These are phyloP conservation scores for Catostylus mosaicus DNA, from an alignment of 30 jellyfish, hydroid and myxozoan genomes.

Conservation along the genomic window DNA sequence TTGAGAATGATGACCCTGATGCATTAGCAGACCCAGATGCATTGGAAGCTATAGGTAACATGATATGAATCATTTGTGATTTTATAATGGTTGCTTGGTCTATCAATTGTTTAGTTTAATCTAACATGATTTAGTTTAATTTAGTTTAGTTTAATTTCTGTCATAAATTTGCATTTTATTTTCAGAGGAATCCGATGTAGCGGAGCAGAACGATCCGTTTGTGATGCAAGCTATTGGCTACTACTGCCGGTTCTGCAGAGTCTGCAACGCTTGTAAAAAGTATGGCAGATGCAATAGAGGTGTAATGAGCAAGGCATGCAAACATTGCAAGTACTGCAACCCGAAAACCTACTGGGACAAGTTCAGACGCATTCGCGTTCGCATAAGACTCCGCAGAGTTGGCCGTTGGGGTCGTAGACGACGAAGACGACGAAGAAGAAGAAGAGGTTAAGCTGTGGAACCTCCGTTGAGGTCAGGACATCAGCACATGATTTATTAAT, in stretches of 20 bases:
- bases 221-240: conserved; percentile 13
- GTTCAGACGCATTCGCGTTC: conserved; percentile 38
- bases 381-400: conserved; percentile 23
- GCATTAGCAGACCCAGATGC: conserved; percentile 18
- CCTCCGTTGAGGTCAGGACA: no score
- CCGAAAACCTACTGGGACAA: conserved; percentile 34
- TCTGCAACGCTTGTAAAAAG: conserved; percentile 28
- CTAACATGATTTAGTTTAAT: not conserved
- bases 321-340: conserved; percentile 37
- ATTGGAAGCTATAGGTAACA: conserved; percentile 15
- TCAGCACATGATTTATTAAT: no score
- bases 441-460: conserved; percentile 35
- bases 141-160: not conserved
- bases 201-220: conserved; percentile 35
- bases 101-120: no score
- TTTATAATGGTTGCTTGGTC: no score
- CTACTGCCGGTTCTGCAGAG: conserved; percentile 46
- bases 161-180: not conserved
- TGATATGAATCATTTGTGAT: no score
- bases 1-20: not conserved
- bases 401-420: conserved; percentile 11
- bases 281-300: conserved; percentile 28
- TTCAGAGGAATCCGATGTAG: conserved; percentile 26
- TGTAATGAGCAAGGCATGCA: conserved; percentile 26
- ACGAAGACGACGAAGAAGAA: conserved; percentile 25